A percentile compares a stretch with the other conserved stretches of the same genome.
Conservation (phyloP, 2,113 vertebrate species). For the Tragelaphus scriptus region DNA sequence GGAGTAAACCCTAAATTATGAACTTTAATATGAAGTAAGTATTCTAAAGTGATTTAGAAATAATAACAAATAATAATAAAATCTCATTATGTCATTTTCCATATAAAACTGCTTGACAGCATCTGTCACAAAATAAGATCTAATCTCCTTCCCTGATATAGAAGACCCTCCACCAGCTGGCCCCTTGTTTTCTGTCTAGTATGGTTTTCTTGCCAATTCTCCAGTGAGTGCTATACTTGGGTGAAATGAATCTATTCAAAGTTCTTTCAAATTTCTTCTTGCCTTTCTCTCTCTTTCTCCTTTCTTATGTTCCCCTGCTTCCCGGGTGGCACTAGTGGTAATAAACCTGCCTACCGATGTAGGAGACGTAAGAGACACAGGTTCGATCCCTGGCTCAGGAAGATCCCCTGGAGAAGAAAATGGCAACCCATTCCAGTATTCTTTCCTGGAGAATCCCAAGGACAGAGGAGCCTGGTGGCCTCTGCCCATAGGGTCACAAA, state of each 20-base stretch:
- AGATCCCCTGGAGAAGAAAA: background rate
- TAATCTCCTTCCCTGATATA: background rate
- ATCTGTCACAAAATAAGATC: background rate
- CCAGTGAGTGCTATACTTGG: background rate
- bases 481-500: background rate
- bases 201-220: background rate
- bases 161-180: background rate
- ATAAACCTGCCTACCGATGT: background rate
- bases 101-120: background rate
- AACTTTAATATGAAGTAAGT: background rate
- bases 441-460: background rate
- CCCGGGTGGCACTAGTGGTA: background rate
- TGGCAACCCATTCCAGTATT: background rate
- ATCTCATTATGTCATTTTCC: background rate
- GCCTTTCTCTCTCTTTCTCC: background rate
- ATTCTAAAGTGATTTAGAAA: background rate
- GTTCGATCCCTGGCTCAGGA: accelerated
- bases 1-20: background rate
- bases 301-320: background rate
- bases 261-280: background rate
- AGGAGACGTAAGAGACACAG: background rate
- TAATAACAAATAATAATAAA: background rate
- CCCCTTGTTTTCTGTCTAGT: background rate
- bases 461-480: background rate
- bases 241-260: background rate